Evolutionary conservation across 2,888 invertebrate species (phyloP).

Genomic region (Drosophila villosipedis): DNA sequence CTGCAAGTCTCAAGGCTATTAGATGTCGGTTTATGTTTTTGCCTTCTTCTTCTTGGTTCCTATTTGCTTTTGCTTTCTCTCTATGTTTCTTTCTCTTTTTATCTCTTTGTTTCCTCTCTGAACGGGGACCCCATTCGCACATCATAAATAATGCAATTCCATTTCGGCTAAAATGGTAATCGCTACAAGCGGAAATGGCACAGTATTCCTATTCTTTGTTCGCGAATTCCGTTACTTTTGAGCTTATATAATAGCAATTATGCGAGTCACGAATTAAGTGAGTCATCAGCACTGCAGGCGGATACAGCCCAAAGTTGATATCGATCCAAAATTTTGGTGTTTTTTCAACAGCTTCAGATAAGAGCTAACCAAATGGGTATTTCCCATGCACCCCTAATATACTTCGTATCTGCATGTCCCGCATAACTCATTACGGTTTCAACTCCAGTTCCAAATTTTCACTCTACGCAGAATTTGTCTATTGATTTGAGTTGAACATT

Average conservation of each 20-base stretch:
- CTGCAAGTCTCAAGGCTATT: constrained; percentile 15
- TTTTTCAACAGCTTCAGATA: constrained; percentile 34
- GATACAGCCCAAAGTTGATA: constrained; percentile 24
- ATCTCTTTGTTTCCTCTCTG: constrained; percentile 25
- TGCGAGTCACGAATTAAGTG: constrained; percentile 27
- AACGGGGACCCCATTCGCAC: constrained; percentile 2
- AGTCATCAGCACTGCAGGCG: constrained; percentile 26
- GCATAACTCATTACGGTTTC: background rate
- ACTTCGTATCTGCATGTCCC: background rate
- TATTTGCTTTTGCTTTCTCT: constrained; percentile 27
- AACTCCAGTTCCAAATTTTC: background rate
- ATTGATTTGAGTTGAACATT: background rate
- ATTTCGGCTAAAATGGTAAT: constrained; percentile 34
- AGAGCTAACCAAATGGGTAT: constrained; percentile 27
- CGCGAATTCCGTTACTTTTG: constrained; percentile 12
- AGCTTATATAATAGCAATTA: constrained; percentile 11
- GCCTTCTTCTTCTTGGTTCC: constrained; percentile 5
- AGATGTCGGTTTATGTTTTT: constrained; percentile 28
- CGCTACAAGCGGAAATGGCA: constrained; percentile 38
- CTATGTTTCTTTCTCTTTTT: constrained; percentile 19
- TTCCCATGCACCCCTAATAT: background rate
- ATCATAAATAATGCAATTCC: constrained; percentile 35
- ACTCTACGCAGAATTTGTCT: background rate
- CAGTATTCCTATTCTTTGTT: constrained; percentile 3
- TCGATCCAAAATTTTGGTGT: constrained; percentile 34